Evolutionary conservation across 2,113 vertebrate genomes (phyloP), one percentile per base, ranked within the genome.

Genomic region (Platichthys stellatus): DNA sequence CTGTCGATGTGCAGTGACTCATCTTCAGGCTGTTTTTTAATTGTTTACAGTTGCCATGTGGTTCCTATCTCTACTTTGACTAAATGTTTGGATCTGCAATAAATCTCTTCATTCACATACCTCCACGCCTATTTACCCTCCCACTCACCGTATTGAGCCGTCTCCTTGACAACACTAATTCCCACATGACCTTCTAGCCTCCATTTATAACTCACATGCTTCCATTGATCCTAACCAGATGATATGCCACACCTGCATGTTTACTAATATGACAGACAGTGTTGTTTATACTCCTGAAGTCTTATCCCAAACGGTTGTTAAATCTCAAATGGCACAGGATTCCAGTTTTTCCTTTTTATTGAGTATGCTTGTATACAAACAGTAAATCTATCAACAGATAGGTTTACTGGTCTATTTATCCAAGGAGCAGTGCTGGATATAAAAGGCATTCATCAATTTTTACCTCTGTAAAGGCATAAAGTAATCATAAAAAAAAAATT

Each of bases 91-190:
- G 74, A 51, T 89, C 77, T 65, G 23, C 81, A 47, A 28, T 85
- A 83, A 84, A 91, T 86, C 85, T 90, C 72, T 88, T 73, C 31
- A 83, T 82, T 80, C 81, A 82, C 89, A 85, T 87, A 82, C 84
- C 80, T 74, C 74, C 35, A 56, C 65, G 23, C 84, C 82, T 76
- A 56, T 76, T 85, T 74, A 54, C 80, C 72, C 63, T 72, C 63
- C 74, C n/a, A 58, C 77, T 74, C 76, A 62, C 76, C 81, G 61
- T 83, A 85, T 87, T 80, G 61, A 83, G 68, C 81, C 62, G 71
- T 91, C 66, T 77, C 88, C 91, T 67, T 89, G 83, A 81, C 87
- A 83, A 83, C 90, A 66, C 87, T 89, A 90, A 90, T 89, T 85
- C 86, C 86, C 86, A 71, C 79, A 73, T 86, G 87, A 92, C 90